Base-by-base conservation (phyloP, 2,113 vertebrate genomes). In the Callipepla californica region DNA sequence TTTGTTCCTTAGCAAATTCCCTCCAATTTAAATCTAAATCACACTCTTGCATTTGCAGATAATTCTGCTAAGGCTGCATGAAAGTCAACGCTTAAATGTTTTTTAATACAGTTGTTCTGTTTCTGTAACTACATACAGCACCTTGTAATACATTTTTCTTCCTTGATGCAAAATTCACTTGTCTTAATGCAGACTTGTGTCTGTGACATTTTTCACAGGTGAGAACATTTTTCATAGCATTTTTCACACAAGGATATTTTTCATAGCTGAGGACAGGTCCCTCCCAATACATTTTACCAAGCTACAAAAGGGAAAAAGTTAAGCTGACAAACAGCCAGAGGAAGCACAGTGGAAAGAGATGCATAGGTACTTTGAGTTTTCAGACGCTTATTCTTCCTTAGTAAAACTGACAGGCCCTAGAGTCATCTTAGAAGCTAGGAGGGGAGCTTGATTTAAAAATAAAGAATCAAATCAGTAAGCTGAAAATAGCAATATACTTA, bases 401-500 rank as follows among this genome's bases (percentile, higher is more conserved):
- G 8, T 21, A 51, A 65, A 90, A 59, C 2, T 66, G 12, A 55
- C 6, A 68, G n/a, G 6, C 44, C 7, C 34, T 65, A 3, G 62
- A 90, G 32, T 59, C 4, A 63, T 88, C 18, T 28, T 34, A 70
- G 44, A 63, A 9, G 6, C 1, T 59, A 47, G 7, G 0, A 0
- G 19, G 30, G 15, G 6, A 75, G 32, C 9, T 75, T 45, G 20
- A 57, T 74, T 62, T 45, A 79, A 62, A 15, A 19, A 65, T 26
- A 12, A 11, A 85, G 32, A 87, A 32, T 61, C 42, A 85, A 67
- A 90, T 82, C 47, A 85, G 14, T 38, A 21, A 74, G 17, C 19
- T 38, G 62, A 74, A 74, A 84, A 61, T 11, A 65, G 21, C 22
- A 66, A 74, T 14, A 42, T n/a, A 73, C 40, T 40, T 40, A 40